Evolutionary conservation across 2,888 invertebrate species (phyloP).

Genomic region (Andricus quercusramuli): DNA sequence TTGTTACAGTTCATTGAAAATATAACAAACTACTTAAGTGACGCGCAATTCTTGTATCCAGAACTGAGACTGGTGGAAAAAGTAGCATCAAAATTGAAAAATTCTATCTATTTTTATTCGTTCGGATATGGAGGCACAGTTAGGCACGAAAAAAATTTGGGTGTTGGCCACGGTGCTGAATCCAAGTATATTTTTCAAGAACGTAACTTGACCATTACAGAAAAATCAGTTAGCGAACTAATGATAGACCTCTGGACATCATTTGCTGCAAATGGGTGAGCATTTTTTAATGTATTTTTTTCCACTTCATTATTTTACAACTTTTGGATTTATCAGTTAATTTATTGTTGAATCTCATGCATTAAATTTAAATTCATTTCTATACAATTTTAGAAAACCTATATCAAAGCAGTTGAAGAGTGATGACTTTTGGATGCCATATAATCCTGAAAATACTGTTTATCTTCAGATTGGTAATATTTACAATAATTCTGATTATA

Average conservation of each 20-base stretch:
- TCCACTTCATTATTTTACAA: background rate
- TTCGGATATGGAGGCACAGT: conserved; percentile 48
- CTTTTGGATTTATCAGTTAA: background rate
- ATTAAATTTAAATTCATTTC: no score
- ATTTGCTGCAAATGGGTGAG: conserved; percentile 2
- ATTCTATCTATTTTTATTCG: conserved; percentile 55
- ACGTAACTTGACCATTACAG: background rate
- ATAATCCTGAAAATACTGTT: background rate
- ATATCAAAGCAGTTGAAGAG: background rate
- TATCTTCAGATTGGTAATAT: conserved; percentile 14
- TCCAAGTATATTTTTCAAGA: conserved; percentile 25
- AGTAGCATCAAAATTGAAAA: conserved; percentile 30
- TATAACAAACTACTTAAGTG: background rate
- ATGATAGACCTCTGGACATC: conserved; percentile 26
- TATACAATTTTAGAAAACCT: background rate
- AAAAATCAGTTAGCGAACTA: background rate
- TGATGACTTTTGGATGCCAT: conserved; percentile 3
- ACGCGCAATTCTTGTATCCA: conserved; percentile 49
- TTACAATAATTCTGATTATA: background rate
- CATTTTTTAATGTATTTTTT: background rate
- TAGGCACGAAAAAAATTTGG: conserved; percentile 9
- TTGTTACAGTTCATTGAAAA: background rate
- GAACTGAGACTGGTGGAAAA: background rate
- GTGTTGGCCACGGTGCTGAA: conserved; percentile 49
- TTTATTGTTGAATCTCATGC: no score